A percentile compares a stretch with the other conserved stretches of the same genome.
Conservation (phyloP, 2,797 vertebrate genomes). For the Gymnothorax javanicus region DNA sequence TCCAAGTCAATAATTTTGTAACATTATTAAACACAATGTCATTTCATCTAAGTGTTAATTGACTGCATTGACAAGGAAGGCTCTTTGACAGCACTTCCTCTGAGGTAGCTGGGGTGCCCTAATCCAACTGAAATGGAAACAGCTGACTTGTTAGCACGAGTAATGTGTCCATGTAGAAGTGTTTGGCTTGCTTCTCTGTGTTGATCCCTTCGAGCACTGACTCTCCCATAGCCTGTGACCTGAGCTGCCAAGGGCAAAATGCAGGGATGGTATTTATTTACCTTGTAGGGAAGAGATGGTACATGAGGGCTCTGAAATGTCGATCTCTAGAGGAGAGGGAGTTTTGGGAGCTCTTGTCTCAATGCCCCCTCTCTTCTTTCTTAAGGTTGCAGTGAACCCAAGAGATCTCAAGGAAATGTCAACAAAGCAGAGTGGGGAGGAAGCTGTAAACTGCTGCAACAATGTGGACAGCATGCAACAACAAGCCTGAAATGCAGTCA, state of each 20-base stretch:
- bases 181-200: constrained; percentile 34
- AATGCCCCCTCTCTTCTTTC: neutral
- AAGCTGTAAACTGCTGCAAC: neutral
- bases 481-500: constrained; percentile 11
- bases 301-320: neutral
- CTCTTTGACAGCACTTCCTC: constrained; percentile 31
- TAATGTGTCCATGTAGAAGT: constrained; percentile 51
- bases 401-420: neutral
- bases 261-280: constrained; percentile 57
- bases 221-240: constrained; percentile 54
- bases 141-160: constrained; percentile 53
- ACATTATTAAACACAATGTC: too few species aligned
- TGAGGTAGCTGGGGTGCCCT: constrained; percentile 32
- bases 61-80: neutral
- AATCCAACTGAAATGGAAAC: constrained; percentile 60
- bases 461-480: neutral
- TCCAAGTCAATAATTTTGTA: too few species aligned
- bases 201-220: constrained; percentile 50
- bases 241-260: constrained; percentile 63
- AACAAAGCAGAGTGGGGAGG: neutral
- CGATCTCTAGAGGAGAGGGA: neutral
- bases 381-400: neutral
- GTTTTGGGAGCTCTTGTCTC: neutral
- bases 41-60: neutral
- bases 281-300: constrained; percentile 62